Conservation (phyloP, 1,140 invertebrate species). For the Carposina sasakii region DNA sequence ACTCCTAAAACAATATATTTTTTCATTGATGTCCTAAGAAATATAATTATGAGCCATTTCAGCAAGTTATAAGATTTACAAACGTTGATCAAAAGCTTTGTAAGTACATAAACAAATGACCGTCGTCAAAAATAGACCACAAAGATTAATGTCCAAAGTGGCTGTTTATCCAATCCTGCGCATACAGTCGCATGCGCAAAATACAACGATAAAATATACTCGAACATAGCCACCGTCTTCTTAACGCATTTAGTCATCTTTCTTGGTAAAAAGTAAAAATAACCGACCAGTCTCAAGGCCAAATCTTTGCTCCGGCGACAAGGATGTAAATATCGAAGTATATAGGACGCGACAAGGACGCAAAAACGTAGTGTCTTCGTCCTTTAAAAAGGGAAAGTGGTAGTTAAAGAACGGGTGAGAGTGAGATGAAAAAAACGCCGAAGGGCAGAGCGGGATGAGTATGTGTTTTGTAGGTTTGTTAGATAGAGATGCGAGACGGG, state of each 20-base stretch:
- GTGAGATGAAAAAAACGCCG: slow-evolving; percentile 69
- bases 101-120: too few relatives aligned
- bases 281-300: slow-evolving; percentile 67
- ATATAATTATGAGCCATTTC: too few relatives aligned
- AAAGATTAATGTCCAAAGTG: too few relatives aligned
- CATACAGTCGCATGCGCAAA: too few relatives aligned
- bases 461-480: slow-evolving; percentile 14
- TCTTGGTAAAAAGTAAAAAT: slow-evolving; percentile 70
- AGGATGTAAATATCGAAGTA: slow-evolving; percentile 26
- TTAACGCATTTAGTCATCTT: slow-evolving; percentile 64
- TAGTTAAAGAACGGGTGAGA: slow-evolving; percentile 57
- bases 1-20: too few relatives aligned
- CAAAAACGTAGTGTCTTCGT: slow-evolving; percentile 54
- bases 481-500: slow-evolving; percentile 33
- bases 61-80: too few relatives aligned
- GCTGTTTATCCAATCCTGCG: too few relatives aligned
- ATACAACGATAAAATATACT: too few relatives aligned
- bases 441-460: slow-evolving; percentile 43
- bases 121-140: too few relatives aligned
- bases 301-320: slow-evolving; percentile 55
- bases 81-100: too few relatives aligned
- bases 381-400: slow-evolving; percentile 72
- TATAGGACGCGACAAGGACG: slow-evolving; percentile 24
- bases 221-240: slow-evolving; percentile 47
- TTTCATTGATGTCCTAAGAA: too few relatives aligned